Percentiles rank a stretch among this genome's conserved stretches.
These are phyloP conservation scores for Megalops cyprinoides DNA, from an alignment of 2,797 vertebrate genomes.

Conservation along the genomic window DNA sequence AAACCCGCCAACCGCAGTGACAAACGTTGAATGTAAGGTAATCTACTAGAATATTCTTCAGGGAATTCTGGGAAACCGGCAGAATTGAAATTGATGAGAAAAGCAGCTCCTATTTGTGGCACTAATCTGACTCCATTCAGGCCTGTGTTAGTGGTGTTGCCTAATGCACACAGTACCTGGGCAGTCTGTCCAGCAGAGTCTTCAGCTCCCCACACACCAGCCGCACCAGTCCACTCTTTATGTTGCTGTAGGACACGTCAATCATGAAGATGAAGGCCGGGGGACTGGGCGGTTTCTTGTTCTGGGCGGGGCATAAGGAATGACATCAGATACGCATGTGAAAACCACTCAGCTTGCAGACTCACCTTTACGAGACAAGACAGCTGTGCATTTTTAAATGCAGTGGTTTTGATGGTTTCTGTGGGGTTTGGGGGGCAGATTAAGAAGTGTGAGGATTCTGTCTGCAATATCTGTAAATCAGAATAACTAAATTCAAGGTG, in stretches of 20 bases:
- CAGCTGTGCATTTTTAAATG: too few relatives aligned
- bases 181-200: constrained; percentile 86
- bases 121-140: neutral
- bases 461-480: too few relatives aligned
- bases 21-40: neutral
- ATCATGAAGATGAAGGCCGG: constrained; percentile 98
- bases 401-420: too few relatives aligned
- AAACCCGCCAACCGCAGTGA: neutral
- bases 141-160: neutral
- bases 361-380: too few relatives aligned
- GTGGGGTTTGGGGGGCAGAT: too few relatives aligned
- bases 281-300: constrained; percentile 86
- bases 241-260: constrained; percentile 91
- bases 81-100: neutral
- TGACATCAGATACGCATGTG: too few relatives aligned
- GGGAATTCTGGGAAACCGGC: neutral
- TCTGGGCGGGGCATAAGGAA: constrained; percentile 66
- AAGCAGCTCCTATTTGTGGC: neutral
- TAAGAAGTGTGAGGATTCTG: too few relatives aligned
- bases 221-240: constrained; percentile 90
- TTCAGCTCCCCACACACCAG: constrained; percentile 93
- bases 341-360: too few relatives aligned
- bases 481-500: too few relatives aligned
- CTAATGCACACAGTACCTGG: constrained; percentile 86
- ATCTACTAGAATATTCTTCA: neutral